Percentiles rank a stretch among this genome's conserved stretches.
These are phyloP conservation scores for Alca torda DNA, from an alignment of 2,797 vertebrate species.

Conservation along the genomic window DNA sequence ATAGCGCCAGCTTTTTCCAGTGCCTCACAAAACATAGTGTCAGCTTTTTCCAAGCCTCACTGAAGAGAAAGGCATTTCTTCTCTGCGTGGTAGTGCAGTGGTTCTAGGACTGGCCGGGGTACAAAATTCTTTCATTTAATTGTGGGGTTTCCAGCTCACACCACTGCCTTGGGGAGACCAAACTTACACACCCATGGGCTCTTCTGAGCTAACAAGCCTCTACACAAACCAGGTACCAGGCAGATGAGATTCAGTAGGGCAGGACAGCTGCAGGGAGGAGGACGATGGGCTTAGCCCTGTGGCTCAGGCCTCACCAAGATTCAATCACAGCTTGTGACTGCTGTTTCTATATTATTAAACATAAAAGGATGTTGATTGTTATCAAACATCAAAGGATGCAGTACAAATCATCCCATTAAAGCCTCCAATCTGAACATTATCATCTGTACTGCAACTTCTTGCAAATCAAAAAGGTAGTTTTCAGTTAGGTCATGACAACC, in stretches of 20 bases:
- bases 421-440: constrained; percentile 12
- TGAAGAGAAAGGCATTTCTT: not conserved
- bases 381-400: constrained; percentile 58
- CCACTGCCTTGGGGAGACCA: not conserved
- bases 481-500: not conserved
- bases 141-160: not conserved
- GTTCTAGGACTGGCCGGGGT: not conserved
- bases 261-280: not conserved
- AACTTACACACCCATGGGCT: not conserved
- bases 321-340: not conserved
- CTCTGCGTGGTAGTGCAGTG: not conserved
- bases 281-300: not conserved
- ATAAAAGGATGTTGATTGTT: constrained; percentile 55
- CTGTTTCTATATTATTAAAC: constrained; percentile 5
- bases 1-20: not conserved
- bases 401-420: constrained; percentile 42
- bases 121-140: not conserved
- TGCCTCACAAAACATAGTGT: not conserved
- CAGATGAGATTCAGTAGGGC: not conserved
- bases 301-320: not conserved
- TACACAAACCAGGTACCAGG: not conserved
- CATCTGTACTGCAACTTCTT: not conserved
- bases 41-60: not conserved
- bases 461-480: constrained; percentile 1
- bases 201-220: not conserved